Evolutionary conservation across 2,888 invertebrate species (phyloP).

Genomic region (Anorthoa munda): DNA sequence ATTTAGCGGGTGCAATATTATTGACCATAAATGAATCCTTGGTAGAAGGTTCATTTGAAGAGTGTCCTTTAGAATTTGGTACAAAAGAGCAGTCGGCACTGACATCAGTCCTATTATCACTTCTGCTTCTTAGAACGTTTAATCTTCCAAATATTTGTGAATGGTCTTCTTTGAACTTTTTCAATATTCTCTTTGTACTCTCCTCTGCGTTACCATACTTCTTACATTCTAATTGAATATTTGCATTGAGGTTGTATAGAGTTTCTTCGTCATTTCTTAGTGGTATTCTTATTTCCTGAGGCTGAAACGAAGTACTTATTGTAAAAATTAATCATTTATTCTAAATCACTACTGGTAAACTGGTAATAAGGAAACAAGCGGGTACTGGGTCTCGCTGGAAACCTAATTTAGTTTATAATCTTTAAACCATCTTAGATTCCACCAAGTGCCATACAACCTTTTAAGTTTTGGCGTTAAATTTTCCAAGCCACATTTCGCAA

Average conservation of each 20-base stretch:
- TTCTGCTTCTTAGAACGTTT: conserved; percentile 63
- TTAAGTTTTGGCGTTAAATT: not conserved
- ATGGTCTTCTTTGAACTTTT: conserved; percentile 80
- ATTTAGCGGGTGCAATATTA: conserved; percentile 1
- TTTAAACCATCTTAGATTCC: too few relatives aligned
- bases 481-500: not conserved
- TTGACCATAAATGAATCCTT: conserved; percentile 19
- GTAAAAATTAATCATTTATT: too few relatives aligned
- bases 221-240: conserved; percentile 77
- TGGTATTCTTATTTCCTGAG: conserved; percentile 72
- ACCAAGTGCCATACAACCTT: too few relatives aligned
- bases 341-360: too few relatives aligned
- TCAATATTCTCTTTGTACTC: conserved; percentile 70
- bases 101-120: conserved; percentile 62
- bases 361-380: too few relatives aligned
- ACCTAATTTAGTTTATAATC: too few relatives aligned
- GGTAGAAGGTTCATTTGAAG: conserved; percentile 25
- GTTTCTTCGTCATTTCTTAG: conserved; percentile 72
- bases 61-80: conserved; percentile 33
- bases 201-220: conserved; percentile 71
- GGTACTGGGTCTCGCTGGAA: too few relatives aligned
- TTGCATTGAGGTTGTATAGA: conserved; percentile 82
- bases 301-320: conserved; percentile 68
- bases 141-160: conserved; percentile 76
- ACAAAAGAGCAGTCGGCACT: conserved; percentile 63